Conservation (phyloP, 2,113 vertebrate genomes). For the Heterotis niloticus region DNA sequence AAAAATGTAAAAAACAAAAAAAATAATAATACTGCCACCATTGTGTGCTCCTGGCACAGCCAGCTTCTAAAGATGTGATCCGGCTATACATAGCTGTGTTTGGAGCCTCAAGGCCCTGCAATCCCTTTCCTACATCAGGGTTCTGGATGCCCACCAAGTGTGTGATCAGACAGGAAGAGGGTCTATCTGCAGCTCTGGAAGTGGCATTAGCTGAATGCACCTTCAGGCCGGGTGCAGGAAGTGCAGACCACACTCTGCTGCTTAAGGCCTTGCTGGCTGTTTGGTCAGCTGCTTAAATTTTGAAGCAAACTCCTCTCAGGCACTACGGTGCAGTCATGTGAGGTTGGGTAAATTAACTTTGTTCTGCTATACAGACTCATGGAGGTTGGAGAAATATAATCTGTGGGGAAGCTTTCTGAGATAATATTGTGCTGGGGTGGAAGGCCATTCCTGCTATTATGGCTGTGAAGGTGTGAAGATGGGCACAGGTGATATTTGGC, state of each 20-base stretch:
- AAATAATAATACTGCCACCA: too few species aligned
- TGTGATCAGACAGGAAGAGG: constrained; percentile 1
- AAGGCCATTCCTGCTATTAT: constrained; percentile 37
- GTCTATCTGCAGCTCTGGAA: constrained; percentile 27
- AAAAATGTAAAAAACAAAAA: too few species aligned
- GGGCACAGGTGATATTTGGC: not conserved
- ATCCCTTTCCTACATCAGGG: constrained; percentile 29
- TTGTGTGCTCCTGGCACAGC: not conserved
- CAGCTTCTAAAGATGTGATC: constrained; percentile 36
- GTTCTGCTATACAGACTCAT: not conserved
- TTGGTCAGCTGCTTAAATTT: constrained; percentile 57
- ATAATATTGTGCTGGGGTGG: not conserved
- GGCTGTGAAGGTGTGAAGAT: not conserved
- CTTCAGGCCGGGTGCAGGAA: constrained; percentile 41
- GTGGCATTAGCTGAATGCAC: constrained; percentile 22
- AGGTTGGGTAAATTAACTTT: constrained; percentile 48
- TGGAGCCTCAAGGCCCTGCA: constrained; percentile 40
- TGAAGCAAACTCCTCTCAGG: constrained; percentile 17
- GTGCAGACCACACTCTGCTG: constrained; percentile 25
- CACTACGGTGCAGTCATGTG: constrained; percentile 34
- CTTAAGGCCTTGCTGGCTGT: constrained; percentile 43
- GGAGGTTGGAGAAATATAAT: constrained; percentile 49
- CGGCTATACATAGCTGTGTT: constrained; percentile 14
- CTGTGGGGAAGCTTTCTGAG: constrained; percentile 22
- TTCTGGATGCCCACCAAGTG: constrained; percentile 16